Evolutionary conservation across 2,888 invertebrate species (phyloP).

Genomic region (Shargacucullia verbasci): DNA sequence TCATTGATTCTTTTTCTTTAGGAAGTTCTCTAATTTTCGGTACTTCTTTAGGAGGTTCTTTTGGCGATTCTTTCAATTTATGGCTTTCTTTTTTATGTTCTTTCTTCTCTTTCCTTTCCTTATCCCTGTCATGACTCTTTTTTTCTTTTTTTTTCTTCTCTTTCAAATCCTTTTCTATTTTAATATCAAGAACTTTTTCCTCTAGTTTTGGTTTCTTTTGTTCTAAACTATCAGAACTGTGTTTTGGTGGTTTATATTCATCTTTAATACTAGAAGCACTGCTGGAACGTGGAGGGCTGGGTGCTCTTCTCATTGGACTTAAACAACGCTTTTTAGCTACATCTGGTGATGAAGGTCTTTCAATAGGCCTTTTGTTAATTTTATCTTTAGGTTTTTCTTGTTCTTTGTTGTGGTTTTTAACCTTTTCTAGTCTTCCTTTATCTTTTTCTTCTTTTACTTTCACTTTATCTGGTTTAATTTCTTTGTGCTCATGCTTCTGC

Average conservation of each 20-base stretch:
- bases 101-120: constrained; percentile 89
- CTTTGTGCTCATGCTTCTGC: constrained; percentile 85
- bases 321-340: constrained; percentile 76
- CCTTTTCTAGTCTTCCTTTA: constrained; percentile 83
- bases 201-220: constrained; percentile 81
- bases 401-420: constrained; percentile 89
- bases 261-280: constrained; percentile 84
- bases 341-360: constrained; percentile 81
- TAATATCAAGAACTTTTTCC: constrained; percentile 87
- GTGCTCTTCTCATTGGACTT: constrained; percentile 75
- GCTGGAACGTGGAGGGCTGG: constrained; percentile 79
- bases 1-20: constrained; percentile 72
- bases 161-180: constrained; percentile 85
- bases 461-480: constrained; percentile 80
- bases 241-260: constrained; percentile 79
- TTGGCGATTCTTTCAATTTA: constrained; percentile 82
- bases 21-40: constrained; percentile 75
- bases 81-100: constrained; percentile 89
- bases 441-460: constrained; percentile 85
- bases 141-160: constrained; percentile 90
- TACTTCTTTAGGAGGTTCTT: constrained; percentile 77
- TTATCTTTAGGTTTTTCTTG: constrained; percentile 88
- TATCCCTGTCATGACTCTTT: constrained; percentile 90
- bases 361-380: constrained; percentile 84
- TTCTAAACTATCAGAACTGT: constrained; percentile 71